A percentile compares a stretch with the other conserved stretches of the same genome.
phyloP scores from a whole-genome alignment of 2,113 vertebrate genomes.

The Malurus cyaneus region DNA sequence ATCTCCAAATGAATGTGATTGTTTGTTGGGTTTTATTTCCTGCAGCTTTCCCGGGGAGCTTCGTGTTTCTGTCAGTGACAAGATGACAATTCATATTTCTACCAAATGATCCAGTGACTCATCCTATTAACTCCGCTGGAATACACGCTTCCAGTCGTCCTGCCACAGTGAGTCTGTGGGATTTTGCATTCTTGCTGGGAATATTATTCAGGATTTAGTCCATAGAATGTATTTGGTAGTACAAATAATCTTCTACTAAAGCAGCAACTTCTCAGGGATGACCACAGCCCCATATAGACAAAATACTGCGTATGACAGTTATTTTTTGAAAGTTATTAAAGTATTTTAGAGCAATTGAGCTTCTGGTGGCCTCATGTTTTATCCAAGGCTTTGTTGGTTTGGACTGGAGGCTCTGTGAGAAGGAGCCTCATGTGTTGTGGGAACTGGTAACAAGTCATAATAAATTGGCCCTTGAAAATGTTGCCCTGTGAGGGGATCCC shows the following conservation, averaged over 20 bases:
- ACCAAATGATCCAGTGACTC: conserved; percentile 78
- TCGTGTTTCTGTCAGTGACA: conserved; percentile 75
- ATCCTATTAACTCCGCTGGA: conserved; percentile 76
- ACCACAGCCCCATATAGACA: background rate
- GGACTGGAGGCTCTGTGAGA: background rate
- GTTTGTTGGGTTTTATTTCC: background rate
- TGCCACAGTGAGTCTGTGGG: conserved; percentile 40
- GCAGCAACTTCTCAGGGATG: background rate
- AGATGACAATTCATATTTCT: conserved; percentile 81
- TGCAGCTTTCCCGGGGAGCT: conserved; percentile 57
- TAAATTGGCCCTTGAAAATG: background rate
- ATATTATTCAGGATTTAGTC: background rate
- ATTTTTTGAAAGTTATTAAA: background rate
- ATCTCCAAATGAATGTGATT: conserved; percentile 15
- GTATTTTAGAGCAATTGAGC: background rate
- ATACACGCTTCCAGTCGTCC: conserved; percentile 25
- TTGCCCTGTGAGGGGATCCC: background rate
- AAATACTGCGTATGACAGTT: background rate
- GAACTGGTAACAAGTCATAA: background rate
- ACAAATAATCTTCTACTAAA: background rate
- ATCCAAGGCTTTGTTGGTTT: background rate
- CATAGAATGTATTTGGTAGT: background rate
- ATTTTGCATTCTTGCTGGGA: conserved; percentile 11
- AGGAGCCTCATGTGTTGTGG: background rate
- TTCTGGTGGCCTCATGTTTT: background rate